Evolutionary conservation across 2,888 invertebrate species (phyloP), one percentile per base, ranked within the genome.

Genomic region (Empis stercorea): DNA sequence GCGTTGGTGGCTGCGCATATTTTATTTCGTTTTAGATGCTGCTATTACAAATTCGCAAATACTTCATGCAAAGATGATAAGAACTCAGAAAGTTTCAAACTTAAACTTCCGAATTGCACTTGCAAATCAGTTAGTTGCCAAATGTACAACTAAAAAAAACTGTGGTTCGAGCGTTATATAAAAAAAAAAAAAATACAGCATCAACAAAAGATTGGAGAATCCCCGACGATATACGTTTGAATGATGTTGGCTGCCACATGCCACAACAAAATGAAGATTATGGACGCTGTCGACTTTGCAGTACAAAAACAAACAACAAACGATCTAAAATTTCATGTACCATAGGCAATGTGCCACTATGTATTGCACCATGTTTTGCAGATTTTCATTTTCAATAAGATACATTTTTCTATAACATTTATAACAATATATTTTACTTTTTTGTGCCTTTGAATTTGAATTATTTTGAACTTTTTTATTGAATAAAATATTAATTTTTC

Each of bases 1-100:
- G 13, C 52, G 50, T 27, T 53, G 50, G 53, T 45, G 46, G 32
- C 43, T 47, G 7, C 40, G 44, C 1, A 32, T 49, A 6, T 49
- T 61, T 3, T 62, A 61, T 14, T 47, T 45, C 6, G 17, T 45
- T 11, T 11, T 43, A 2, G 50, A 47, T 4, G 38, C 46, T 10
- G 45, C 44, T 11, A 48, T 50, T 34, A 49, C 45, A 37, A 48
- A 50, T 20, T 11, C 23, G 5, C 34, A 34, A 6, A 34, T 34
- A n/a, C n/a, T 34, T 6, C 34, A 34, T 34, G 9, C 34, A 13
- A 34, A n/a, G 2, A n/a, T 34, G n/a, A 13, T n/a, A n/a, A 34
- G 34, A 34, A 34, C 9, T 6, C 13, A 34, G n/a, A 34, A 34
- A 34, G 5, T 34, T n/a, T n/a, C 34, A 34, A 34, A 34, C n/a